Conservation (phyloP, 2,113 vertebrate genomes). For the Rhabdornis inornatus region DNA sequence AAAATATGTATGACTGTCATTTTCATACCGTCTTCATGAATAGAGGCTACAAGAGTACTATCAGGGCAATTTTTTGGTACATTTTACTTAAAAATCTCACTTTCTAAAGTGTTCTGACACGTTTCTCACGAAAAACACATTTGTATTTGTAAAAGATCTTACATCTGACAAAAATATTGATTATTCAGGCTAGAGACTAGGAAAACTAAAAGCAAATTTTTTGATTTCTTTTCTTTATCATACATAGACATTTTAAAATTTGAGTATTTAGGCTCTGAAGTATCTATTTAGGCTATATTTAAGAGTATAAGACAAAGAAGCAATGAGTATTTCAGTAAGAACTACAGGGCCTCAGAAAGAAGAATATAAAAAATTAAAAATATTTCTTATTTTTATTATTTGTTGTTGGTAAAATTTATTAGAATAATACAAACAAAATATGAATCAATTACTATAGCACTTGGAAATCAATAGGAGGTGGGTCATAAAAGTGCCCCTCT, state of each 20-base stretch:
- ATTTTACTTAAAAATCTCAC: not conserved
- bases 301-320: not conserved
- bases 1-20: not conserved
- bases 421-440: not conserved
- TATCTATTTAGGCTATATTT: not conserved
- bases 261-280: not conserved
- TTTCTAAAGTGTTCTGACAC: not conserved
- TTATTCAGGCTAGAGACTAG: not conserved
- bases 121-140: not conserved
- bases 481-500: not conserved
- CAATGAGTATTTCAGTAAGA: not conserved
- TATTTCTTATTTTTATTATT: rapidly evolving
- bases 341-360: not conserved
- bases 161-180: not conserved
- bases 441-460: not conserved
- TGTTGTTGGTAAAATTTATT: not conserved
- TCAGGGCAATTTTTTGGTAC: not conserved
- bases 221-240: not conserved
- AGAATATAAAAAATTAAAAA: not conserved
- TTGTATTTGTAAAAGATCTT: not conserved
- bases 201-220: not conserved
- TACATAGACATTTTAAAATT: not conserved
- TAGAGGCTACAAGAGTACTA: not conserved
- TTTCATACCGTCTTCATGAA: not conserved
- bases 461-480: not conserved